phyloP scores from a whole-genome alignment of 2,113 vertebrate species.

The Halichoeres trimaculatus region DNA sequence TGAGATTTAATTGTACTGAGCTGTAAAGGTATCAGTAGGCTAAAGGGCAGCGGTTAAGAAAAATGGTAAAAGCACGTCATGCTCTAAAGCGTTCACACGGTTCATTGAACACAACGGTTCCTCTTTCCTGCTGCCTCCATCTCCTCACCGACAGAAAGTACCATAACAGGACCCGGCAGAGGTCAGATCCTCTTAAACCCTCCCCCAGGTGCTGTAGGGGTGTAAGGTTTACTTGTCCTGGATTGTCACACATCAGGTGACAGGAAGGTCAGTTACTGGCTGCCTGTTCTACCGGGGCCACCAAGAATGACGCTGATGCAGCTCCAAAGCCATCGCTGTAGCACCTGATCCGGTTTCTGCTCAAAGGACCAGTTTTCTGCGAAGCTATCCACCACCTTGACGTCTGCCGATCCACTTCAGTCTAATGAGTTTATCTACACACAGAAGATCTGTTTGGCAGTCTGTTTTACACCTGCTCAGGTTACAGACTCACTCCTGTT shows the following conservation, averaged over 20 bases:
- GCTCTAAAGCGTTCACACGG: slow-evolving; percentile 9
- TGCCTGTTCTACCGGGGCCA: slow-evolving; percentile 39
- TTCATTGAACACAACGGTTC: slow-evolving; percentile 28
- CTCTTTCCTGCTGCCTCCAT: slow-evolving; percentile 25
- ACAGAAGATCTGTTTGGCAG: slow-evolving; percentile 37
- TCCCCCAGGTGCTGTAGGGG: not conserved
- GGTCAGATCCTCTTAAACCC: not conserved
- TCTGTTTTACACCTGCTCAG: slow-evolving; percentile 14
- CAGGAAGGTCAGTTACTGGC: slow-evolving; percentile 36
- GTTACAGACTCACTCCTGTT: slow-evolving; percentile 5
- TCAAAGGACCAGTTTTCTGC: slow-evolving; percentile 36
- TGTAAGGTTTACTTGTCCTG: slow-evolving; percentile 19
- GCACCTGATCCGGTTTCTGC: slow-evolving; percentile 64
- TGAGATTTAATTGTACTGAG: not conserved
- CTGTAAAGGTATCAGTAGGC: slow-evolving; percentile 12
- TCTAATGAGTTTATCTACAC: slow-evolving; percentile 27
- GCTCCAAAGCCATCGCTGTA: slow-evolving; percentile 30
- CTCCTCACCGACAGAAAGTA: slow-evolving; percentile 19
- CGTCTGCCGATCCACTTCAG: slow-evolving; percentile 46
- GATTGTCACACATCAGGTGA: slow-evolving; percentile 19
- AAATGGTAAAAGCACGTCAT: not conserved
- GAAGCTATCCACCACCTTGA: slow-evolving; percentile 46
- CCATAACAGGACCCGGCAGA: not conserved
- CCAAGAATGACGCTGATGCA: slow-evolving; percentile 19
- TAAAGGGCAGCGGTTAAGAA: slow-evolving; percentile 20